Conservation (phyloP, 2,113 vertebrate genomes). For the Herpailurus yagouaroundi region DNA sequence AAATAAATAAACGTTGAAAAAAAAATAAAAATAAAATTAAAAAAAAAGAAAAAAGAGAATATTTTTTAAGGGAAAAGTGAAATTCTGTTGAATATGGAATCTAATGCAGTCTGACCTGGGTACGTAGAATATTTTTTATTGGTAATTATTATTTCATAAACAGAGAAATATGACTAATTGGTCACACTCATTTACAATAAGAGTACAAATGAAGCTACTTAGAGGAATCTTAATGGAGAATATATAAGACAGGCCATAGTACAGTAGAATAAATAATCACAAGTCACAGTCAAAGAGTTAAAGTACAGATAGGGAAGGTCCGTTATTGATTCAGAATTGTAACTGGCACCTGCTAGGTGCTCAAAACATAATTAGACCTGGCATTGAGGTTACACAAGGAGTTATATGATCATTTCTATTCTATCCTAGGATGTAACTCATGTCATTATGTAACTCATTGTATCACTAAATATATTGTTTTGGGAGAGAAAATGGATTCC, state of each 20-base stretch:
- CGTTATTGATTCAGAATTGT: background rate
- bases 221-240: background rate
- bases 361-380: background rate
- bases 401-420: background rate
- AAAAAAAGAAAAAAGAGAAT: background rate
- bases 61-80: background rate
- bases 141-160: conserved; percentile 32
- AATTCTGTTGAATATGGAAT: background rate
- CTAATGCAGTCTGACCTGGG: background rate
- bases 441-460: background rate
- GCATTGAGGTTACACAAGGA: background rate
- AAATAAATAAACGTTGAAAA: too few species aligned
- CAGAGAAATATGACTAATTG: conserved; percentile 5
- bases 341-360: background rate
- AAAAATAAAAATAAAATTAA: too few species aligned
- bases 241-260: background rate
- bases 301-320: background rate
- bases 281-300: background rate
- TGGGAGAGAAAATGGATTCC: background rate
- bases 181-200: background rate
- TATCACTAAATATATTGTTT: background rate
- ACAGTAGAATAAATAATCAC: background rate
- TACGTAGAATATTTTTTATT: background rate
- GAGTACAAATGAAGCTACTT: background rate
- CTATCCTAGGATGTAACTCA: background rate